Conservation (phyloP, 2,113 vertebrate genomes). For the Emydura subglobosa region DNA sequence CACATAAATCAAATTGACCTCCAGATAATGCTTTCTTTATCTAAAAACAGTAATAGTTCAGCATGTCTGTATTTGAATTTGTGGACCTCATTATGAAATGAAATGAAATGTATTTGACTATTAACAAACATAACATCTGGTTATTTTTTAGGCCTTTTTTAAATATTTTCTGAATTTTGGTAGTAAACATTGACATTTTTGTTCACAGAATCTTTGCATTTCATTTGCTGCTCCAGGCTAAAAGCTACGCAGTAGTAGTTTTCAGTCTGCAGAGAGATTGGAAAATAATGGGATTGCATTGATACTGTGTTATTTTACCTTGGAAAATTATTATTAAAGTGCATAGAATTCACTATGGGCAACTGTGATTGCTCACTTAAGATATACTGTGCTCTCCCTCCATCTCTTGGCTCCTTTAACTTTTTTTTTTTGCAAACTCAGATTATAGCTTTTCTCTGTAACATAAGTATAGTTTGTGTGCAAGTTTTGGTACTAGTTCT, state of each 20-base stretch:
- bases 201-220: background rate
- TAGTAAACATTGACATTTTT: background rate
- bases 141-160: background rate
- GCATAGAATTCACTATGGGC: background rate
- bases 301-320: background rate
- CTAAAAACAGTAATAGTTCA: background rate
- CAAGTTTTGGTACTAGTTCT: conserved; percentile 25
- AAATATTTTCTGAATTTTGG: background rate
- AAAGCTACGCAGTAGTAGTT: background rate
- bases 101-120: background rate
- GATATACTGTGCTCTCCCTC: background rate
- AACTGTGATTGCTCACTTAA: background rate
- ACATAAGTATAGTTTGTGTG: background rate
- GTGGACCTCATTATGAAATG: background rate
- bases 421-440: background rate
- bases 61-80: conserved; percentile 7
- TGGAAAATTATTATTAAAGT: background rate
- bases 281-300: background rate
- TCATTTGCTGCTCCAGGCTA: background rate
- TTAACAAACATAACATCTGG: background rate
- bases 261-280: background rate
- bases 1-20: conserved; percentile 62
- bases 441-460: accelerated
- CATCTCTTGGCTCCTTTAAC: background rate
- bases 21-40: conserved; percentile 23